Evolutionary conservation across 2,888 invertebrate species (phyloP).

Genomic region (Zootermopsis nevadensis): DNA sequence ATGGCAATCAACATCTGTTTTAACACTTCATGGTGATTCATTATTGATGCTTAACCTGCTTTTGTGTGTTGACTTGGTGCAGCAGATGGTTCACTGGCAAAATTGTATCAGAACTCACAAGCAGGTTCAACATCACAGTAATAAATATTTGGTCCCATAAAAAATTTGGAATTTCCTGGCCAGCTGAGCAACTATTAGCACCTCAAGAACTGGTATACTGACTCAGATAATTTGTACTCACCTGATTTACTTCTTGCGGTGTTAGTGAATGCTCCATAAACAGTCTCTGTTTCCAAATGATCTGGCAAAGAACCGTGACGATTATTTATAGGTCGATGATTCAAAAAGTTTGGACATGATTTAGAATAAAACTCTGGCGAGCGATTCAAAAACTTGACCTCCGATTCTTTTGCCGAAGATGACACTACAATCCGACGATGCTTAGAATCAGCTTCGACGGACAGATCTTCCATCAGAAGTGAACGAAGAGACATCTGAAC

Average conservation of each 20-base stretch:
- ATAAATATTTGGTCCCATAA: no score
- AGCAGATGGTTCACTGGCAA: no score
- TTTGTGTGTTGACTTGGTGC: no score
- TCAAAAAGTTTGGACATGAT: slow-evolving; percentile 82
- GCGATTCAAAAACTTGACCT: slow-evolving; percentile 54
- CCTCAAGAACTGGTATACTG: no score
- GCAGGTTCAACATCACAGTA: no score
- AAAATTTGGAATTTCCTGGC: no score
- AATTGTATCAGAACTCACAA: no score
- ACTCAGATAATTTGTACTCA: neutral
- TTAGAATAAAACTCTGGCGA: slow-evolving; percentile 73
- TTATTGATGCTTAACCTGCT: no score
- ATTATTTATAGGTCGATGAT: slow-evolving; percentile 60
- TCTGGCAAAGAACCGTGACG: slow-evolving; percentile 70
- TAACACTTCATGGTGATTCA: no score
- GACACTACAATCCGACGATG: slow-evolving; percentile 89
- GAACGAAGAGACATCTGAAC: slow-evolving; percentile 81
- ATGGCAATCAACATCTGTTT: no score
- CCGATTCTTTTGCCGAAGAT: slow-evolving; percentile 59
- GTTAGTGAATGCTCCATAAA: slow-evolving; percentile 61
- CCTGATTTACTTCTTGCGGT: slow-evolving; percentile 6
- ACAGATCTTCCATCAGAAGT: slow-evolving; percentile 90
- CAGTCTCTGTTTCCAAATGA: slow-evolving; percentile 67
- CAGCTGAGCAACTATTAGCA: no score
- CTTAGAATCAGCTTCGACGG: slow-evolving; percentile 80